These are phyloP conservation scores for Empidonax alnorum DNA, from an alignment of 2,113 vertebrate genomes.

Conservation along the genomic window DNA sequence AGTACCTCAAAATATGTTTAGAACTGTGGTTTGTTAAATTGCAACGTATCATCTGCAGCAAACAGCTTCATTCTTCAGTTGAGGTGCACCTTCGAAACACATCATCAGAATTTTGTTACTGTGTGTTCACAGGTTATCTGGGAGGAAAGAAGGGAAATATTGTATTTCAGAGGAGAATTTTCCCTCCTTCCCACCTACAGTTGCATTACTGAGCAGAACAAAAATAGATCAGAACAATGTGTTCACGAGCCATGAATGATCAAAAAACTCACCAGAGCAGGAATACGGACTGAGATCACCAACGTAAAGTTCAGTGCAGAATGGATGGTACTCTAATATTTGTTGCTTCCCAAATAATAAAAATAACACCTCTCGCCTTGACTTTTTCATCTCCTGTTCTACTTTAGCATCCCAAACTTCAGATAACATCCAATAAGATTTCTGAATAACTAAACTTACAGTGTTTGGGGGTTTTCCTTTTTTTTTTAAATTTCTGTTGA, in stretches of 20 bases:
- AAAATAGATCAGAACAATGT: constrained; percentile 16
- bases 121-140: neutral
- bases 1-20: neutral
- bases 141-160: neutral
- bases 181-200: neutral
- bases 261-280: neutral
- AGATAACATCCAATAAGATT: neutral
- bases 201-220: neutral
- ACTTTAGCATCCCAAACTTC: neutral
- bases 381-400: neutral
- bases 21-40: neutral
- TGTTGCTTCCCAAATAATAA: neutral
- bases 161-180: neutral
- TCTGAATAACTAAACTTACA: neutral
- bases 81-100: neutral
- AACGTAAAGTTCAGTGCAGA: neutral
- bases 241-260: neutral
- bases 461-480: accelerated
- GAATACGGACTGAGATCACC: neutral
- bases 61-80: neutral
- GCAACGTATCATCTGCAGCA: neutral
- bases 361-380: neutral
- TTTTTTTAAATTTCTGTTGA: neutral
- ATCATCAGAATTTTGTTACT: neutral
- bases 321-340: neutral